Percentiles rank a stretch among this genome's conserved stretches.
phyloP scores from a whole-genome alignment of 30 jellyfish, hydroid and myxozoan genomes.

The Catostylus mosaicus region DNA sequence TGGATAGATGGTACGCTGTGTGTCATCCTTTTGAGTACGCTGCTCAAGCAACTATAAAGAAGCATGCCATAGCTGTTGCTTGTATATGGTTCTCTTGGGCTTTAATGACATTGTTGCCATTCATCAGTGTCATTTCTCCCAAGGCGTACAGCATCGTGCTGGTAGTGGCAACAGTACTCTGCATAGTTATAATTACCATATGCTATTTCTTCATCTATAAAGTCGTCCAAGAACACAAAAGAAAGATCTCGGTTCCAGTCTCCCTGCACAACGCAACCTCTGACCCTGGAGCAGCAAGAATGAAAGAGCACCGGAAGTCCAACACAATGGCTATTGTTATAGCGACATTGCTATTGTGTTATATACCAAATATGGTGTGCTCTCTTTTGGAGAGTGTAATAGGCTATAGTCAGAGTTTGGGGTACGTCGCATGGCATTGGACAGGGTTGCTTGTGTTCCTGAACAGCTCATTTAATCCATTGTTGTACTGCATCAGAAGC shows the following conservation, averaged over 20 bases:
- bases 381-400: constrained; percentile 18
- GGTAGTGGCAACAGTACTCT: background rate
- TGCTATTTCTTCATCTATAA: constrained; percentile 25
- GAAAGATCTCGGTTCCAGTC: background rate
- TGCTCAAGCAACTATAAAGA: constrained; percentile 11
- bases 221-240: background rate
- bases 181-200: constrained; percentile 9
- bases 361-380: constrained; percentile 32
- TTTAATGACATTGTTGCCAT: constrained; percentile 33
- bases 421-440: constrained; percentile 58
- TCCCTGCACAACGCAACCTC: background rate
- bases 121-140: constrained; percentile 27
- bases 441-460: constrained; percentile 48
- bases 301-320: constrained; percentile 43
- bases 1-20: constrained; percentile 55
- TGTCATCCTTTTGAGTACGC: constrained; percentile 43
- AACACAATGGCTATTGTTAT: constrained; percentile 58
- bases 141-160: constrained; percentile 15
- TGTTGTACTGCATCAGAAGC: constrained; percentile 41
- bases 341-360: constrained; percentile 39
- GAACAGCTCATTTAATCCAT: constrained; percentile 64
- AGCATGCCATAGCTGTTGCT: background rate
- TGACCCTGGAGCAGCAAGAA: background rate
- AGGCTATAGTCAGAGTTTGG: constrained; percentile 46
- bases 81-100: constrained; percentile 42